Base-by-base conservation (phyloP, 1,140 invertebrate genomes). In the Whitmania pigra region DNA sequence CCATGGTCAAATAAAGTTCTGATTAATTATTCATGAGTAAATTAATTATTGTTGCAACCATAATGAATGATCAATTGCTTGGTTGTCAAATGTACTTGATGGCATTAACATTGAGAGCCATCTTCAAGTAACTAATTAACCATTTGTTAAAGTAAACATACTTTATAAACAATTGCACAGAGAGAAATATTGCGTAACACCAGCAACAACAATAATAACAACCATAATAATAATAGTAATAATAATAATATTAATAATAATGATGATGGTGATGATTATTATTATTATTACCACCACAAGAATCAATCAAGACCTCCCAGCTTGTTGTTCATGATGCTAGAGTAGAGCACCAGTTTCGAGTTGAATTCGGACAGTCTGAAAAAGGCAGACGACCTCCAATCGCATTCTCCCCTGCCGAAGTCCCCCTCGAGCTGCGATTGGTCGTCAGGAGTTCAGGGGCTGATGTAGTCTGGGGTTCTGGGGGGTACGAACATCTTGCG, bases 241-340 rank as follows among this genome's bases (percentile, higher is more conserved):
- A n/a, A n/a, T n/a, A n/a, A n/a, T n/a, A n/a, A n/a, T n/a, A n/a
- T n/a, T n/a, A n/a, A n/a, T n/a, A n/a, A n/a, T n/a, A n/a, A n/a
- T n/a, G n/a, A n/a, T n/a, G n/a, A n/a, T n/a, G n/a, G n/a, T n/a
- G n/a, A n/a, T n/a, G n/a, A n/a, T n/a, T n/a, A n/a, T n/a, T n/a
- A n/a, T n/a, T n/a, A n/a, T n/a, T n/a, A n/a, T 57, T n/a, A 57
- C 20, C 54, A 57, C 20, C 9, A 4, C 20, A 57, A n/a, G 2
- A 57, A 57, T 25, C 54, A 57, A n/a, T 57, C 20, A 57, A 57
- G 54, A n/a, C 25, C 20, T n/a, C 43, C 25, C 17, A 73, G 69
- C 73, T 94, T 93, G 84, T 99, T 95, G 85, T 97, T 97, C 95
- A 99, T 99, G 78, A 99, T 99, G 85, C 98, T 97, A 67, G 93